Conservation (phyloP, 2,888 invertebrate species). For the Neocrepidodera transversa region DNA sequence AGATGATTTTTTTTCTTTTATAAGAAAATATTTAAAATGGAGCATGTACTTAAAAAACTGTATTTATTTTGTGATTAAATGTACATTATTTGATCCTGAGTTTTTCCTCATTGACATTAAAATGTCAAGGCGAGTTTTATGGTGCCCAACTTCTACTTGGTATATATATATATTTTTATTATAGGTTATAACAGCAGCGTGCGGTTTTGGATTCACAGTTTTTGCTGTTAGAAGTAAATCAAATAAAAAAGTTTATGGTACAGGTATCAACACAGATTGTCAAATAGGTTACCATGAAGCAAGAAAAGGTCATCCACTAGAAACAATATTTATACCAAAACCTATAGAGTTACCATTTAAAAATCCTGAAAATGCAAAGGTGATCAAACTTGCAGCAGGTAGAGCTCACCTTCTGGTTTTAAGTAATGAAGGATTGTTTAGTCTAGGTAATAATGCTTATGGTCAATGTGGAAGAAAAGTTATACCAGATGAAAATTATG, state of each 20-base stretch:
- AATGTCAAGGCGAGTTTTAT: too few relatives aligned
- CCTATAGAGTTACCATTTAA: constrained; percentile 74
- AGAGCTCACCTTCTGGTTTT: constrained; percentile 82
- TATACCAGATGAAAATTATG: constrained; percentile 77
- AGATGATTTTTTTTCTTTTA: too few relatives aligned
- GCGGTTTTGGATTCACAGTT: constrained; percentile 91
- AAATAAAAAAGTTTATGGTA: constrained; percentile 79
- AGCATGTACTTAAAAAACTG: too few relatives aligned
- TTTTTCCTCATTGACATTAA: too few relatives aligned
- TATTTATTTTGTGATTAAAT: too few relatives aligned
- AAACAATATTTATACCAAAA: constrained; percentile 73
- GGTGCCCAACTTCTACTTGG: too few relatives aligned
- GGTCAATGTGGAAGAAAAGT: constrained; percentile 92
- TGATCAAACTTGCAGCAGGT: constrained; percentile 76
- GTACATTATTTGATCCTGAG: too few relatives aligned
- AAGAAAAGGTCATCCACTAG: constrained; percentile 67
- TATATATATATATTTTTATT: constrained; percentile 25
- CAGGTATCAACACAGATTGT: constrained; percentile 91
- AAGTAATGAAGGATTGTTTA: constrained; percentile 81
- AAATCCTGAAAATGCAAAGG: constrained; percentile 64
- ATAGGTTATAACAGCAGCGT: constrained; percentile 72
- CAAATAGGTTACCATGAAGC: constrained; percentile 80
- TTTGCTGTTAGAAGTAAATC: constrained; percentile 73
- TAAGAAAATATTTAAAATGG: too few relatives aligned
- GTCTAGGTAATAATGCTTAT: constrained; percentile 88